These are phyloP conservation scores for Tetramorium bicarinatum DNA, from an alignment of 2,888 invertebrate genomes.

Conservation along the genomic window DNA sequence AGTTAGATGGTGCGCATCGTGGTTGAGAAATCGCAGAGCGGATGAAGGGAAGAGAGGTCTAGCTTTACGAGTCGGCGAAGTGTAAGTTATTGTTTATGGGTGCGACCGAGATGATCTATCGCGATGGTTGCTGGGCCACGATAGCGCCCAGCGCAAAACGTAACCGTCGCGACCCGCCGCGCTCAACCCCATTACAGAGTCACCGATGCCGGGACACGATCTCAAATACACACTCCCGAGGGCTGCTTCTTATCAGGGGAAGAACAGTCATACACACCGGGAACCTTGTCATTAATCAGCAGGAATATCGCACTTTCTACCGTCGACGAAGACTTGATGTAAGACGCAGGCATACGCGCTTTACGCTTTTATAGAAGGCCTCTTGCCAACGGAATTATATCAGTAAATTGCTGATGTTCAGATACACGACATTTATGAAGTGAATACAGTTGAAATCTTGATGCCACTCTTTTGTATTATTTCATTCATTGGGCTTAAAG, in stretches of 20 bases:
- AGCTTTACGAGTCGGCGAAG: conserved; percentile 76
- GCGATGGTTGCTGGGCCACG: conserved; percentile 81
- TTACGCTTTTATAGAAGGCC: conserved; percentile 16
- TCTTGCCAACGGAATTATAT: neutral
- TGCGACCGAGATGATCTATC: conserved; percentile 82
- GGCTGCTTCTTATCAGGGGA: conserved; percentile 79
- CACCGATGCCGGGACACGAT: conserved; percentile 84
- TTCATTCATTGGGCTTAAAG: too few species aligned
- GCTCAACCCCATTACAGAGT: conserved; percentile 83
- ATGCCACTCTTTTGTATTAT: neutral
- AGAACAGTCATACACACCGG: conserved; percentile 79
- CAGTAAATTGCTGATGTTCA: conserved; percentile 35
- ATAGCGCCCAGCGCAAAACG: conserved; percentile 76
- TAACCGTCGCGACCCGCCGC: conserved; percentile 65
- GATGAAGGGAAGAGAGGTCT: conserved; percentile 50
- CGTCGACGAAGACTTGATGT: conserved; percentile 16
- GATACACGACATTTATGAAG: conserved; percentile 9
- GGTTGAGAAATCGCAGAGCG: conserved; percentile 73
- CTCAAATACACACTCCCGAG: conserved; percentile 78
- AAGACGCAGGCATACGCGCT: conserved; percentile 10
- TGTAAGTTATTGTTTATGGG: conserved; percentile 85
- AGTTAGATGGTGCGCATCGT: conserved; percentile 36
- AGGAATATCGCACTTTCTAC: conserved; percentile 63
- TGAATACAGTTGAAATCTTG: conserved; percentile 6
- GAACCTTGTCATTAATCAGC: conserved; percentile 79